Base-by-base conservation (phyloP, 2,113 vertebrate species). In the Campylomormyrus numenius region DNA sequence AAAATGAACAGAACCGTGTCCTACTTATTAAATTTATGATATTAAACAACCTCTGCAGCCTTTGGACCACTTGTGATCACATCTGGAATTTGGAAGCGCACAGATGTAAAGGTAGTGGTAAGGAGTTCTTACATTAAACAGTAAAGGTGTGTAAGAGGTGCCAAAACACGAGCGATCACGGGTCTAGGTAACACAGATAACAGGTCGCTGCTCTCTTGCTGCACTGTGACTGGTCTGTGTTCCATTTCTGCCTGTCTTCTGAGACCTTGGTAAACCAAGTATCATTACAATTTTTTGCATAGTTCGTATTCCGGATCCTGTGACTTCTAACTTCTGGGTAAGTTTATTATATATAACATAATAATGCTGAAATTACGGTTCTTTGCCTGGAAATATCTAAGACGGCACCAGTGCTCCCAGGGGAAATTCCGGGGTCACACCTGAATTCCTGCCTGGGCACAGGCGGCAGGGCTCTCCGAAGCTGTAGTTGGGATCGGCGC, bases 391-490 rank as follows among this genome's bases (percentile, higher is more conserved):
- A 77, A 19, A 77, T 17, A 35, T 77, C 70, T 39, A 31, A 15
- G 70, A 35, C 1, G 13, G 27, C 13, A 39, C 13, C 19, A 10
- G n/a, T 0, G 70, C 17, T 39, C 70, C 11, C 6, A 42, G 1
- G 15, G 5, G 35, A 19, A 1, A 21, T 19, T 77, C 35, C 21
- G 6, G 39, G 52, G 19, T 45, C 7, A 88, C 91, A 96, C 96
- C 96, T 89, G 96, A 96, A 87, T 95, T 95, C 91, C 93, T 93
- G 31, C 93, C 92, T 87, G 96, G 96, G 46, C 96, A 97, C 3
- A 95, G 95, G 7, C 94, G 92, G 88, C 96, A 97, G 0, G 96
- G 96, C 70, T 96, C 95, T 77, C 96, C 96, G 91, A 97, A 97
- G 7, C 95, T 94, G 88, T 96, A 95, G 89, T 96, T 95, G 70